Percentiles rank a stretch among this genome's conserved stretches.
Evolutionary conservation across 2,888 invertebrate species (phyloP).

Genomic region (Sinopyrophorus schimmeli): DNA sequence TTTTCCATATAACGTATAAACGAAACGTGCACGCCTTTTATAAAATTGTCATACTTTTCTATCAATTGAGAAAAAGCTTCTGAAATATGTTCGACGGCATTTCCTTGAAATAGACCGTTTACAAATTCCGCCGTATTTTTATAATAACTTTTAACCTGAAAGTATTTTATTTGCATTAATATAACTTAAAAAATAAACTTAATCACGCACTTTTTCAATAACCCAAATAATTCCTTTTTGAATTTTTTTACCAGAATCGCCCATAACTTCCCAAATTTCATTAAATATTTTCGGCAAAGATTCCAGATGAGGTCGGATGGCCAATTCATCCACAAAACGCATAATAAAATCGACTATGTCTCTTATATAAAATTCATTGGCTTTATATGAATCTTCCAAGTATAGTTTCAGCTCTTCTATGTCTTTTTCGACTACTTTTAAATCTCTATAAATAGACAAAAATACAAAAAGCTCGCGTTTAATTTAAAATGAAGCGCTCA

Average conservation of each 20-base stretch:
- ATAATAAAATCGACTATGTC: conserved; percentile 72
- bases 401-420: conserved; percentile 70
- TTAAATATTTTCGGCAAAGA: conserved; percentile 78
- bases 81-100: conserved; percentile 73
- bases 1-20: conserved; percentile 73
- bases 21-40: conserved; percentile 74
- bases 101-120: conserved; percentile 71
- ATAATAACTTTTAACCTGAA: conserved; percentile 68
- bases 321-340: conserved; percentile 75
- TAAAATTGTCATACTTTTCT: conserved; percentile 76
- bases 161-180: conserved; percentile 29
- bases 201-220: conserved; percentile 63
- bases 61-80: conserved; percentile 69
- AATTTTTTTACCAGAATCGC: conserved; percentile 78
- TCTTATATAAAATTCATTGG: conserved; percentile 83
- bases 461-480: conserved; percentile 16
- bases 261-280: conserved; percentile 85
- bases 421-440: conserved; percentile 74
- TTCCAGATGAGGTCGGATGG: conserved; percentile 75
- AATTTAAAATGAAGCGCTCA: conserved; percentile 42
- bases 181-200: neutral
- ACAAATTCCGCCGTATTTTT: conserved; percentile 70
- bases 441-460: conserved; percentile 54
- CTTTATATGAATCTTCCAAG: conserved; percentile 75
- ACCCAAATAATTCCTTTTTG: conserved; percentile 76